A percentile compares a stretch with the other conserved stretches of the same genome.
phyloP scores from a whole-genome alignment of 1,140 invertebrate genomes.

The Sipha flava region DNA sequence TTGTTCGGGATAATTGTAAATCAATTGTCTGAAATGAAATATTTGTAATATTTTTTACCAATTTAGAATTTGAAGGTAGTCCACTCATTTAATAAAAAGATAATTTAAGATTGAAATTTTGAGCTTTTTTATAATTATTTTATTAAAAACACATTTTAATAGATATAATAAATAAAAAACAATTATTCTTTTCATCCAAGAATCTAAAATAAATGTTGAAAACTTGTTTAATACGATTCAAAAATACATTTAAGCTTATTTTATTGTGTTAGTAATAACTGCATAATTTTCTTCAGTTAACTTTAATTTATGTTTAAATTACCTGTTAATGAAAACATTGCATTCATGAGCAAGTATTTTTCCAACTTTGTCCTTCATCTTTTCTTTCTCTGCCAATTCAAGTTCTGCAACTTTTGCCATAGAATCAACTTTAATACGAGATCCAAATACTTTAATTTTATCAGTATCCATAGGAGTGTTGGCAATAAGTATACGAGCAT shows the following conservation, averaged over 20 bases:
- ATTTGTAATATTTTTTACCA: not conserved
- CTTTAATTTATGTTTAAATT: too few species aligned
- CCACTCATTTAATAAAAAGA: too few species aligned
- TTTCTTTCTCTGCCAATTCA: conserved; percentile 96
- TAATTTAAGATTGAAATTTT: too few species aligned
- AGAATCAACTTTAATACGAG: conserved; percentile 92
- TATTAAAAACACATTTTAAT: too few species aligned
- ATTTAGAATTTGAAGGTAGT: not conserved
- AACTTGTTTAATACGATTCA: too few species aligned
- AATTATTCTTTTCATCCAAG: too few species aligned
- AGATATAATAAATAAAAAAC: too few species aligned
- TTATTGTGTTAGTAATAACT: too few species aligned
- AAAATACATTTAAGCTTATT: too few species aligned
- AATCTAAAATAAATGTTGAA: too few species aligned
- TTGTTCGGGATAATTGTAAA: conserved; percentile 99
- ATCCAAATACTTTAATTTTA: conserved; percentile 99
- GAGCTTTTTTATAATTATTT: too few species aligned
- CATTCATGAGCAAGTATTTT: conserved; percentile 93
- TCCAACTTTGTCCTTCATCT: conserved; percentile 99
- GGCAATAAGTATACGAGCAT: conserved; percentile 88
- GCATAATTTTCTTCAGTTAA: too few species aligned
- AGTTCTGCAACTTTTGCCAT: conserved; percentile 97
- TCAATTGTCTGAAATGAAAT: conserved; percentile 68
- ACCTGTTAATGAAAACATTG: conserved; percentile 98
- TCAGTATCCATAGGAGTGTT: conserved; percentile 99